Evolutionary conservation across 2,888 invertebrate species (phyloP), one percentile per base, ranked within the genome.

Genomic region (Melanostoma scalare): DNA sequence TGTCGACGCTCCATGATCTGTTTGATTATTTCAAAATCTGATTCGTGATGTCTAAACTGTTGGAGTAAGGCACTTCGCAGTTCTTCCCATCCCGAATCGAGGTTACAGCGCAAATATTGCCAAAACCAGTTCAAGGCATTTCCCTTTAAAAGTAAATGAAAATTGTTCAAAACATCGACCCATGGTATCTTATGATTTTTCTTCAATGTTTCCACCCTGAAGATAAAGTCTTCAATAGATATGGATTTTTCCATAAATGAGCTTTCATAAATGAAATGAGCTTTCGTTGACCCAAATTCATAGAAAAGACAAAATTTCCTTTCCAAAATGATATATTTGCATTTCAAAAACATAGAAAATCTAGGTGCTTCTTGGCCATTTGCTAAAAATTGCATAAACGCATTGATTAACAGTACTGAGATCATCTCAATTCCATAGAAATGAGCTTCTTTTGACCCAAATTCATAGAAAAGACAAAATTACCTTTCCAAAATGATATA

Each of bases 71-170:
- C 58, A 30, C n/a, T 4, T 6, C 68, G 60, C 6, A 75, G 20
- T 1, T 48, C 53, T 6, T 30, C 1, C 68, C 68, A 60, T 8
- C 8, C 52, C 0, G 10, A 9, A 10, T 30, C 36, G 0, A 71
- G 76, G 46, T 53, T 48, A 6, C n/a, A 30, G 8, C 61, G 53
- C 6, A 42, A 42, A 6, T 55, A 67, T 4, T 53, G 75, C 75
- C 75, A 76, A 44, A 53, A 76, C 75, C 68, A 76, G 3, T 48
- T 61, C 30, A 50, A 53, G 3, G 68, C 68, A 3, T 48, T 76
- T 3, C 60, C 75, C 0, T 8, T 1, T 10, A 75, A 20, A 4
- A 75, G 58, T 3, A 68, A 9, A 68, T 68, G 68, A 1, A 65
- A 58, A 42, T 76, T 71, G 5, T 30, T 40, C 0, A 71, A 33